phyloP scores from a whole-genome alignment of 1,140 invertebrate genomes.

The Neuroterus valhalla region DNA sequence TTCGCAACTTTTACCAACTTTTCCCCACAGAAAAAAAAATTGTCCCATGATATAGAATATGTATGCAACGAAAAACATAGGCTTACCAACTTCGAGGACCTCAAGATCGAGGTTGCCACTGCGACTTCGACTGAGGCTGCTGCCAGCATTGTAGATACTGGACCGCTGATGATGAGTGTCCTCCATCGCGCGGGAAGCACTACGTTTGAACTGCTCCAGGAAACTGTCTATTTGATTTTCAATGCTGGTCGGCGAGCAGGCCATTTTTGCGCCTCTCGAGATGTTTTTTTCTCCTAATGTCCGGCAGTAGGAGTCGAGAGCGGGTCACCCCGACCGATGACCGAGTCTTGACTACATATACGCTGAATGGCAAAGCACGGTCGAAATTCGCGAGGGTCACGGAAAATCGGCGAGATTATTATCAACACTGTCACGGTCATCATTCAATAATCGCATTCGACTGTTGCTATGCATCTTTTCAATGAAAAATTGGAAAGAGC shows the following conservation, averaged over 20 bases:
- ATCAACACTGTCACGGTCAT: constrained; percentile 19
- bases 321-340: constrained; percentile 14
- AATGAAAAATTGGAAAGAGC: not conserved
- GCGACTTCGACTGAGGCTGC: constrained; percentile 67
- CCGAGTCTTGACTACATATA: constrained; percentile 18
- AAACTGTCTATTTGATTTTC: constrained; percentile 89
- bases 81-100: constrained; percentile 69
- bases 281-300: not conserved
- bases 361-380: constrained; percentile 11
- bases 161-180: constrained; percentile 66
- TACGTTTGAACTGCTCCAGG: constrained; percentile 85
- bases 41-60: too few relatives aligned
- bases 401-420: not conserved
- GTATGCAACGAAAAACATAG: not conserved
- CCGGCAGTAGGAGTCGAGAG: not conserved
- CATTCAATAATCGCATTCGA: not conserved
- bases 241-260: constrained; percentile 81
- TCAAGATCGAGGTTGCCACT: constrained; percentile 71
- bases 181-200: constrained; percentile 84
- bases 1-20: too few relatives aligned
- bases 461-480: not conserved
- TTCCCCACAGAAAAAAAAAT: too few relatives aligned
- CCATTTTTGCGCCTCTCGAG: constrained; percentile 72
- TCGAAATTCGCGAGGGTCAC: not conserved
- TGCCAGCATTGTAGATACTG: constrained; percentile 62